Percentiles rank a stretch among this genome's conserved stretches.
These are phyloP conservation scores for Nasonia vitripennis DNA, from an alignment of 1,140 invertebrate genomes.

Conservation along the genomic window DNA sequence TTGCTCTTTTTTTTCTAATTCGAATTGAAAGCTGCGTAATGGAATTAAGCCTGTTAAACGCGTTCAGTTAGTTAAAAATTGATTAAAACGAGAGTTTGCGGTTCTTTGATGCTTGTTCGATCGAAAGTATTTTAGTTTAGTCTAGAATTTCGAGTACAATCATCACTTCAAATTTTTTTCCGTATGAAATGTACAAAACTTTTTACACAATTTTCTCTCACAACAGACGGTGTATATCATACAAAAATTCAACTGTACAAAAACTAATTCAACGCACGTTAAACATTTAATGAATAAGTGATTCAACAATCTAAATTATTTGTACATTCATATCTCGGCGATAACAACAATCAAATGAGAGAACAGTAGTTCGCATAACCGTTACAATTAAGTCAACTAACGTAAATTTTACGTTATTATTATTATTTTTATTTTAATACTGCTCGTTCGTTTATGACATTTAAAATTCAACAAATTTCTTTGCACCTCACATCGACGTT, in stretches of 20 bases:
- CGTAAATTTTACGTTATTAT: not conserved
- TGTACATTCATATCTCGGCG: not conserved
- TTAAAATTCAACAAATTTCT: not conserved
- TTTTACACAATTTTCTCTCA: not conserved
- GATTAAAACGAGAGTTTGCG: not conserved
- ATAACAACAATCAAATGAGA: not conserved
- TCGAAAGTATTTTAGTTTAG: not conserved
- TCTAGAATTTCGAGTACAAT: not conserved
- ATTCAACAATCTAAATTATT: constrained; percentile 5
- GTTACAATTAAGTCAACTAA: not conserved
- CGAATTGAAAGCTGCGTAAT: not conserved
- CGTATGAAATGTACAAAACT: not conserved
- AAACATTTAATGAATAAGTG: constrained; percentile 8
- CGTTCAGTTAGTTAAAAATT: not conserved
- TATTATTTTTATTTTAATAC: not conserved
- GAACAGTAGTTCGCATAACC: not conserved
- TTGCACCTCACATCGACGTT: not conserved
- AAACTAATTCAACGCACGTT: constrained; percentile 3
- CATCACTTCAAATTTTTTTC: not conserved
- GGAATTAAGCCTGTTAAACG: not conserved
- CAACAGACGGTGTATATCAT: not conserved
- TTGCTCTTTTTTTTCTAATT: not conserved
- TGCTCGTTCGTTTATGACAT: not conserved
- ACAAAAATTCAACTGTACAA: constrained; percentile 8
- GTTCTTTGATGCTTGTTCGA: not conserved